phyloP scores from a whole-genome alignment of 2,797 vertebrate species.

The Ctenopoma kingsleyae region DNA sequence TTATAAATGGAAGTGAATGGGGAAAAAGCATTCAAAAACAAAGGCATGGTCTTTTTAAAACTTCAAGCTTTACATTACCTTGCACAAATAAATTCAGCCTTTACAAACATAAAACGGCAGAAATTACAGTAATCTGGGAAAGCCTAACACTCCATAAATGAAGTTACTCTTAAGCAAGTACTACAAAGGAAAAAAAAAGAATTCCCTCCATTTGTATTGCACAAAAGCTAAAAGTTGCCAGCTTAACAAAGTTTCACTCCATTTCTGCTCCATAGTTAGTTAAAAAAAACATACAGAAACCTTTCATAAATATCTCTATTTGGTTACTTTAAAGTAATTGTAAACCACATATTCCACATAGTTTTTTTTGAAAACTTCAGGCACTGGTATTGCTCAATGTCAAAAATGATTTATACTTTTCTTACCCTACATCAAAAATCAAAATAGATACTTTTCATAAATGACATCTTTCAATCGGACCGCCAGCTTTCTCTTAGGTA shows the following conservation, averaged over 20 bases:
- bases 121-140: not conserved
- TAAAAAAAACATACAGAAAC: conserved; percentile 16
- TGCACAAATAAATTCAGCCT: conserved; percentile 1
- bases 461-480: conserved; percentile 44
- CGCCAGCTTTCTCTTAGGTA: conserved; percentile 38
- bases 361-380: not conserved
- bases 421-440: conserved; percentile 41
- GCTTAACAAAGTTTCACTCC: conserved; percentile 4
- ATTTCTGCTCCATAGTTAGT: not conserved
- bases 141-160: not conserved
- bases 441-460: conserved; percentile 52
- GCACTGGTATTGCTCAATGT: conserved; percentile 26
- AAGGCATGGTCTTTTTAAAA: conserved; percentile 1
- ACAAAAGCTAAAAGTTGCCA: conserved; percentile 10
- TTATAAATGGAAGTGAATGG: not conserved
- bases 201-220: not conserved
- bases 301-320: conserved; percentile 20
- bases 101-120: conserved; percentile 13
- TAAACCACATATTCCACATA: conserved; percentile 27
- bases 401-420: conserved; percentile 44
- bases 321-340: conserved; percentile 21
- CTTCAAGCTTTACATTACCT: not conserved
- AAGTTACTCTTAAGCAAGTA: not conserved
- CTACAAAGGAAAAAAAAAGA: conserved; percentile 1
- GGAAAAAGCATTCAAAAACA: conserved; percentile 3